Percentiles rank a stretch among this genome's conserved stretches.
Evolutionary conservation across 2,113 vertebrate genomes (phyloP).

Genomic region (Limanda limanda): DNA sequence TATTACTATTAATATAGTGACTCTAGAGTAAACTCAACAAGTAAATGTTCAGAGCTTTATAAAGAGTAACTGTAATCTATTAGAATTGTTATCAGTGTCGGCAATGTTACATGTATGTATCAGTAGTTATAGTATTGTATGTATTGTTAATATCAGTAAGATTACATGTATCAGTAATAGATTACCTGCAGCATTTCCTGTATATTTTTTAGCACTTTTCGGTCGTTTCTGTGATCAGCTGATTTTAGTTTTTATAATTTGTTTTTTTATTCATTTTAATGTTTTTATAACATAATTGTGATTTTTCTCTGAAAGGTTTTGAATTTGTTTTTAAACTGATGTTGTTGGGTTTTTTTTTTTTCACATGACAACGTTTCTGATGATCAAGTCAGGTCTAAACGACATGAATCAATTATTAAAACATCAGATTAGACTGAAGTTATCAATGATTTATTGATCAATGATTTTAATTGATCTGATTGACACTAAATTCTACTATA

Average conservation of each 20-base stretch:
- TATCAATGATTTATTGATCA: not conserved
- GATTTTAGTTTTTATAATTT: not conserved
- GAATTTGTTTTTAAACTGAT: slow-evolving; percentile 31
- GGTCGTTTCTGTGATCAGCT: not conserved
- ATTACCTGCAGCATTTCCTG: not conserved
- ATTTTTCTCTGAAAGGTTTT: slow-evolving; percentile 21
- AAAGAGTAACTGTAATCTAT: too few species aligned
- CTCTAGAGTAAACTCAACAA: too few species aligned
- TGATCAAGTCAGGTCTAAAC: slow-evolving; percentile 1
- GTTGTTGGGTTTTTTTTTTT: slow-evolving; percentile 51
- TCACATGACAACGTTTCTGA: slow-evolving; percentile 22
- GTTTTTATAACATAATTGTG: slow-evolving; percentile 13
- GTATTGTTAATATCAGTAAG: too few species aligned
- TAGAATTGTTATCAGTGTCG: too few species aligned
- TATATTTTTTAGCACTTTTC: not conserved
- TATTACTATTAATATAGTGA: too few species aligned
- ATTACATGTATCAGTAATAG: not conserved
- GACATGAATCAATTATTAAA: not conserved
- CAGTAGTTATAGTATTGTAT: too few species aligned
- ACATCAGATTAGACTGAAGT: not conserved
- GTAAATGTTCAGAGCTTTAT: too few species aligned
- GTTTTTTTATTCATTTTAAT: slow-evolving; percentile 8
- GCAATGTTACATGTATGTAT: too few species aligned
- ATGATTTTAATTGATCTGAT: not conserved
- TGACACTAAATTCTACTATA: not conserved